phyloP scores from a whole-genome alignment of 2,888 invertebrate genomes.

The Sturmia bella region DNA sequence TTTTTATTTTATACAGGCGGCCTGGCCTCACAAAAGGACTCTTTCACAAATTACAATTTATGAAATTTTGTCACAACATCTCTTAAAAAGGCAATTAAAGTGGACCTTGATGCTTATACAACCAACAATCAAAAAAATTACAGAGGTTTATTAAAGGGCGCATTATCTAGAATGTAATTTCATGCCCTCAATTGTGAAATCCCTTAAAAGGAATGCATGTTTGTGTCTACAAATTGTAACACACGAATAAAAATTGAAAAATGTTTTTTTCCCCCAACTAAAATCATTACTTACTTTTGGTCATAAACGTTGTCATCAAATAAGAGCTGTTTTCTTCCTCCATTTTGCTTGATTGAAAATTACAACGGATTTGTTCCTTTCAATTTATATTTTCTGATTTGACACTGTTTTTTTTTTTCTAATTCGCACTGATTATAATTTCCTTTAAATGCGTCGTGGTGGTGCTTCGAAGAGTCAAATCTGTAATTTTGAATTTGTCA shows the following conservation, averaged over 20 bases:
- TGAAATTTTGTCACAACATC: too few species aligned
- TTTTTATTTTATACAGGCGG: too few species aligned
- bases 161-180: too few species aligned
- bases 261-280: too few species aligned
- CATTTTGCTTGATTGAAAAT: conserved; percentile 73
- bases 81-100: too few species aligned
- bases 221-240: too few species aligned
- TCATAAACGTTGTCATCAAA: conserved; percentile 77
- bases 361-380: conserved; percentile 10
- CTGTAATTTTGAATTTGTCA: not conserved
- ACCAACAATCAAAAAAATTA: not conserved
- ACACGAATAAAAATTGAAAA: not conserved
- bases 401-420: not conserved
- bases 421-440: not conserved
- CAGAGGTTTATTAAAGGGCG: too few species aligned
- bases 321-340: conserved; percentile 80
- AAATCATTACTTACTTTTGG: conserved; percentile 78
- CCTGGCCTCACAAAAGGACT: too few species aligned
- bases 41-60: too few species aligned
- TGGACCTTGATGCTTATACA: conserved; percentile 22
- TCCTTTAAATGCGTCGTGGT: conserved; percentile 38
- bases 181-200: too few species aligned
- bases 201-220: too few species aligned
- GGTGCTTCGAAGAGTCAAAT: conserved; percentile 3
- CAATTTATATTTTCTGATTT: not conserved